These are phyloP conservation scores for Callyntrura guangdongensis DNA, from an alignment of 2,888 invertebrate genomes.

Conservation along the genomic window DNA sequence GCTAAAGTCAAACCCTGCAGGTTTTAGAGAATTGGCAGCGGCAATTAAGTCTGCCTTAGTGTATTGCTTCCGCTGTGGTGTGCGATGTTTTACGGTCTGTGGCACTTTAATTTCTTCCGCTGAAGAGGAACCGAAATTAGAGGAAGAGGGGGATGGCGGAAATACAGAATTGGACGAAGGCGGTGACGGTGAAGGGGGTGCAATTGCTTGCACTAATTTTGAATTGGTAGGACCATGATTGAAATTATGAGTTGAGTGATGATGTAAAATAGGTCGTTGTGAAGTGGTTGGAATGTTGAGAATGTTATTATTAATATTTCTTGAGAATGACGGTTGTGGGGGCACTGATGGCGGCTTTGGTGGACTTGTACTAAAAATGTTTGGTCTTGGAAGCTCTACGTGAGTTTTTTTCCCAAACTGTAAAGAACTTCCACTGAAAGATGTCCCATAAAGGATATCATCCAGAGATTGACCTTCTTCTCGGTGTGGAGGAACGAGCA, in stretches of 20 bases:
- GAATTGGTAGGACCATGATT: constrained; percentile 17
- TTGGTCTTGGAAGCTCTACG: constrained; percentile 27
- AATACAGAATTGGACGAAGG: constrained; percentile 3
- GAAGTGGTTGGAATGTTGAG: not conserved
- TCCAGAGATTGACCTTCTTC: constrained; percentile 65
- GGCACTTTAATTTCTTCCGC: constrained; percentile 68
- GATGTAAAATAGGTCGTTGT: not conserved
- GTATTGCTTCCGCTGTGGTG: constrained; percentile 54
- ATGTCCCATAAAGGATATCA: constrained; percentile 64
- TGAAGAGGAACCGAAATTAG: constrained; percentile 20
- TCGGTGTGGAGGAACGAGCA: constrained; percentile 62
- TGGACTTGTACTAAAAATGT: not conserved
- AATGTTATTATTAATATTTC: not conserved
- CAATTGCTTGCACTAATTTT: constrained; percentile 54
- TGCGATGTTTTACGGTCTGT: constrained; percentile 42
- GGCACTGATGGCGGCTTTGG: not conserved
- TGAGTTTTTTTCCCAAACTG: constrained; percentile 8
- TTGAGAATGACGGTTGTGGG: not conserved
- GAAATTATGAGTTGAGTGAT: not conserved
- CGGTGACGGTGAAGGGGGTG: constrained; percentile 33
- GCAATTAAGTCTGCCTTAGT: constrained; percentile 73
- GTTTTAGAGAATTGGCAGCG: constrained; percentile 73
- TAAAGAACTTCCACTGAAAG: constrained; percentile 45
- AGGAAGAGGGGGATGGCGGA: not conserved
- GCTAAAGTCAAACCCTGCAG: constrained; percentile 74